Conservation (phyloP, 2,888 invertebrate species). For the Bruchidius siliquastri region DNA sequence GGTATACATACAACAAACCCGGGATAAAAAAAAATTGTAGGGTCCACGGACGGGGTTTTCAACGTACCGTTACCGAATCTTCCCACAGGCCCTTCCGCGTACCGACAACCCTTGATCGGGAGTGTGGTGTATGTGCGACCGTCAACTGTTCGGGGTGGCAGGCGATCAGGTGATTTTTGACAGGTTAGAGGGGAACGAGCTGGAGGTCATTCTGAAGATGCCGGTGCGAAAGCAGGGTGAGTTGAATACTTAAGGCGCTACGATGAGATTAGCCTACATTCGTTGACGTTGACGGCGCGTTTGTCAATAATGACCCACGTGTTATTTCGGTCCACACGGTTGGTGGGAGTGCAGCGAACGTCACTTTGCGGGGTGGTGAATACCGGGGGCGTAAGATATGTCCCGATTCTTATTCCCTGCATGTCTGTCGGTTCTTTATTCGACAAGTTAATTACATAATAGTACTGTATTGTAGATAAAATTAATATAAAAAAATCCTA, state of each 20-base stretch:
- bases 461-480: too few species aligned
- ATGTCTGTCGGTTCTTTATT: too few species aligned
- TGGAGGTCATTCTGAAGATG: slow-evolving; percentile 48
- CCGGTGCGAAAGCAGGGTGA: slow-evolving; percentile 74
- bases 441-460: too few species aligned
- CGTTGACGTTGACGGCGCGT: slow-evolving; percentile 7
- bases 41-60: neutral
- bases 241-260: slow-evolving; percentile 33
- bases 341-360: slow-evolving; percentile 6
- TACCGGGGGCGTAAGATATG: neutral
- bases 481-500: too few species aligned
- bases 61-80: neutral
- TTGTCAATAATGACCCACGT: slow-evolving; percentile 27
- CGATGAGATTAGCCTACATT: slow-evolving; percentile 30
- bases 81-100: neutral
- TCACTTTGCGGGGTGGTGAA: slow-evolving; percentile 9
- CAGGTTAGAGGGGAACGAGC: slow-evolving; percentile 11
- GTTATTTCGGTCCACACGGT: slow-evolving; percentile 21
- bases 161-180: slow-evolving; percentile 20
- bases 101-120: neutral
- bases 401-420: too few species aligned
- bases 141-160: neutral
- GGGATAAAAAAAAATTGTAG: neutral
- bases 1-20: neutral
- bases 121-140: neutral